Conservation (phyloP, 2,113 vertebrate genomes). For the Physeter macrocephalus region DNA sequence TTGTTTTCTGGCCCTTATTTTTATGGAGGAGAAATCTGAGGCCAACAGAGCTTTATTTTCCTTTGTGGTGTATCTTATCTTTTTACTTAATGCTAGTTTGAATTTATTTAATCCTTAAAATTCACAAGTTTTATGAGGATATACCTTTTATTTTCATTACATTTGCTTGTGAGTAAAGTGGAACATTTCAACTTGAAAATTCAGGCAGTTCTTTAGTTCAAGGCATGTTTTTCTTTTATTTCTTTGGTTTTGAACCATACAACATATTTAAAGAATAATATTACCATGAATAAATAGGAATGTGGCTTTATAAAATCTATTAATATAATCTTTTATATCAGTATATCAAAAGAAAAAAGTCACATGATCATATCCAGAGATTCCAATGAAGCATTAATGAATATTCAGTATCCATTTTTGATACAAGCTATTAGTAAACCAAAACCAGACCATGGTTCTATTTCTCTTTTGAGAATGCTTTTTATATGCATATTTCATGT, state of each 20-base stretch:
- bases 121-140: background rate
- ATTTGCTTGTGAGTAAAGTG: background rate
- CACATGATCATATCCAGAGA: background rate
- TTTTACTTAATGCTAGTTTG: background rate
- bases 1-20: background rate
- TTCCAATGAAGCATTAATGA: background rate
- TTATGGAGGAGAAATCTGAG: background rate
- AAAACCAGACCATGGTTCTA: background rate
- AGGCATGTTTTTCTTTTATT: background rate
- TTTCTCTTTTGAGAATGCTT: background rate
- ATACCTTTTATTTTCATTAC: background rate
- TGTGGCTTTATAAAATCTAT: background rate
- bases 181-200: background rate
- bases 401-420: background rate
- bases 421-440: background rate
- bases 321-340: background rate
- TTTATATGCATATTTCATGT: background rate
- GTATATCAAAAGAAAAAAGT: background rate
- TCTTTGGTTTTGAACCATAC: background rate
- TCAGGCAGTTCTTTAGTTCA: background rate
- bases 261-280: background rate
- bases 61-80: background rate
- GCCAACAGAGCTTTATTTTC: background rate
- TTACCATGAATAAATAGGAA: background rate
- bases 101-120: constrained; percentile 26